These are phyloP conservation scores for Sebastes ruberrimus DNA, from an alignment of 2,797 vertebrate genomes.

Conservation along the genomic window DNA sequence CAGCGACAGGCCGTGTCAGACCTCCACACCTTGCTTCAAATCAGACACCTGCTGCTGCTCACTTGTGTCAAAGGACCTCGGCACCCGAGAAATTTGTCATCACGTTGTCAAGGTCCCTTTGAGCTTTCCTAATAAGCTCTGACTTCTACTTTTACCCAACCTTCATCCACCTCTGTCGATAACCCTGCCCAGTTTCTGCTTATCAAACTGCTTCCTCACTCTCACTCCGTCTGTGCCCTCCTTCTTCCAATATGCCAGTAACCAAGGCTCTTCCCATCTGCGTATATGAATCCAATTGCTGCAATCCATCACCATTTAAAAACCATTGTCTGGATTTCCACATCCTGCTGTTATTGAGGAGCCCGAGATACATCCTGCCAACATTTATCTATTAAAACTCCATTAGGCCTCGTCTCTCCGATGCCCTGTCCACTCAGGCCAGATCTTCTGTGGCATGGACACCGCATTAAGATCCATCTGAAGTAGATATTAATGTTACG, in stretches of 20 bases:
- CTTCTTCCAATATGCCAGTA: slow-evolving; percentile 36
- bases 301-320: slow-evolving; percentile 73
- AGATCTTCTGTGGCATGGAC: slow-evolving; percentile 41
- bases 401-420: slow-evolving; percentile 63
- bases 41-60: slow-evolving; percentile 45
- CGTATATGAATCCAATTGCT: slow-evolving; percentile 53
- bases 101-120: slow-evolving; percentile 39
- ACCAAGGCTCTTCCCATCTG: slow-evolving; percentile 42
- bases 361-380: slow-evolving; percentile 67
- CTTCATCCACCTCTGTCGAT: slow-evolving; percentile 23
- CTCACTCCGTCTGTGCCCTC: slow-evolving; percentile 32
- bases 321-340: slow-evolving; percentile 63
- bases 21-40: slow-evolving; percentile 43
- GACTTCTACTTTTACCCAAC: slow-evolving; percentile 14
- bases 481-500: slow-evolving; percentile 35
- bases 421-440: slow-evolving; percentile 33
- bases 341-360: slow-evolving; percentile 70
- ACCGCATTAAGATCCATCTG: slow-evolving; percentile 54
- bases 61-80: neutral
- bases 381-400: slow-evolving; percentile 81
- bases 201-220: slow-evolving; percentile 4
- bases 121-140: slow-evolving; percentile 53
- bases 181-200: slow-evolving; percentile 1
- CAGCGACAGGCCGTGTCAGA: slow-evolving; percentile 25
- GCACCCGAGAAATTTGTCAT: slow-evolving; percentile 46